Base-by-base conservation (phyloP, 2,797 vertebrate genomes). In the Yasuhikotakia modesta region DNA sequence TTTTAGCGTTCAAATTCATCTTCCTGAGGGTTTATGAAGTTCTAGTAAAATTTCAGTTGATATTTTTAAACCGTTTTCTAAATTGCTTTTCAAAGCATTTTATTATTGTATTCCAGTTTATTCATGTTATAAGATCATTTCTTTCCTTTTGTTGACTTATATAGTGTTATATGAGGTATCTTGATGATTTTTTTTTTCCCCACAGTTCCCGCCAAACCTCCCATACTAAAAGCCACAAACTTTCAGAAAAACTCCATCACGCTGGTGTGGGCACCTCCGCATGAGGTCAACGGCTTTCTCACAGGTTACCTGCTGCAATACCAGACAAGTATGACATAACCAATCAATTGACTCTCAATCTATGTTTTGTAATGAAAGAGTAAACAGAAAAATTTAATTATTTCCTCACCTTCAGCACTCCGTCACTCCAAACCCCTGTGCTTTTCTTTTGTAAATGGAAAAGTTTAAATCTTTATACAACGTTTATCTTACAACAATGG, bases 241-340 rank as follows among this genome's bases (percentile, higher is more conserved):
- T 89, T 92, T 30, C 94, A 94, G 84, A 89, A 82, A 75, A 91
- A 95, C 52, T 94, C 95, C 0, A 86, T 96, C 76, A 92, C 94
- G 2, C 84, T 99, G 78, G 94, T 94, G 0, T 99, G 97, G 97
- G 95, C 93, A 3, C 93, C 94, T n/a, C 97, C 97, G 0, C 85
- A 84, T 71, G 93, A 92, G 74, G 52, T 92, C 17, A 96, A 98
- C 0, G 97, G 97, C 46, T 88, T 96, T 86, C 90, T 98, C 48
- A 94, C 90, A 0, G 93, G 96, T 79, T 99, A 97, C 79, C 32
- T 94, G 22, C 90, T 99, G 70, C 94, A 95, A 45, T 95, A 96
- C 81, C 94, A 97, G 84, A 94, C 93, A 84, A 90, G 97, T 99
- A 94, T 21, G 96, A 94, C 71, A 30, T 5, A 67, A 68, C 70